Evolutionary conservation across 2,113 vertebrate species (phyloP).

Genomic region (Nibea albiflora): DNA sequence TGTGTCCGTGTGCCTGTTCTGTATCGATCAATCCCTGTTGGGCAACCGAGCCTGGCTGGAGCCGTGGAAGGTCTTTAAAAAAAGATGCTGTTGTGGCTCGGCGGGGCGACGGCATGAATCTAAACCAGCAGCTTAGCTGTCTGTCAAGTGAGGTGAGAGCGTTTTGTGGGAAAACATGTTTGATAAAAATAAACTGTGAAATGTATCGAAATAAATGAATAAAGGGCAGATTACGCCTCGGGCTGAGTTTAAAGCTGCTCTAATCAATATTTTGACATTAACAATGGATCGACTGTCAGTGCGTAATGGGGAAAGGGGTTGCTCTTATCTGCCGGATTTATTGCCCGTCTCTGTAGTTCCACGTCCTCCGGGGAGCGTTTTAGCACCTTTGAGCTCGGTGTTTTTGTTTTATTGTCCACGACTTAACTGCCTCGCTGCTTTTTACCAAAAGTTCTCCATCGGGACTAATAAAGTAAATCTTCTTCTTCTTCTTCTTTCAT

Average conservation of each 20-base stretch:
- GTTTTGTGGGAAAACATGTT: neutral
- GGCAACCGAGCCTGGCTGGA: neutral
- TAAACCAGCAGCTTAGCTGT: conserved; percentile 17
- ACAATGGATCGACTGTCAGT: neutral
- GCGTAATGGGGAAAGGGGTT: neutral
- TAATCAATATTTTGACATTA: neutral
- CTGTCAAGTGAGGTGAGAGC: neutral
- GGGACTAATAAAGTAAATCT: too few species aligned
- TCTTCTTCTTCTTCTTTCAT: too few species aligned
- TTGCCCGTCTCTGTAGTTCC: neutral
- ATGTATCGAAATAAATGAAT: neutral
- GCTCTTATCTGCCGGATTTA: neutral
- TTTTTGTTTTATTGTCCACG: neutral
- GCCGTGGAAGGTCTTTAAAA: conserved; percentile 6
- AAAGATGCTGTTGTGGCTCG: neutral
- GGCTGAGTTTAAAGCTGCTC: neutral
- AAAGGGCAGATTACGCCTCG: neutral
- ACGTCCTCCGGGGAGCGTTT: neutral
- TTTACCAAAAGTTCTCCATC: neutral
- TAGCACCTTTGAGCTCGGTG: neutral
- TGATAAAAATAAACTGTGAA: neutral
- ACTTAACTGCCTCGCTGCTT: neutral
- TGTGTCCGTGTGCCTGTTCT: neutral
- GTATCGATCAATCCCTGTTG: conserved; percentile 6
- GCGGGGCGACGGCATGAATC: conserved; percentile 13